Evolutionary conservation across 1,140 invertebrate genomes (phyloP), one percentile per base, ranked within the genome.

Genomic region (Drepana arcuata): DNA sequence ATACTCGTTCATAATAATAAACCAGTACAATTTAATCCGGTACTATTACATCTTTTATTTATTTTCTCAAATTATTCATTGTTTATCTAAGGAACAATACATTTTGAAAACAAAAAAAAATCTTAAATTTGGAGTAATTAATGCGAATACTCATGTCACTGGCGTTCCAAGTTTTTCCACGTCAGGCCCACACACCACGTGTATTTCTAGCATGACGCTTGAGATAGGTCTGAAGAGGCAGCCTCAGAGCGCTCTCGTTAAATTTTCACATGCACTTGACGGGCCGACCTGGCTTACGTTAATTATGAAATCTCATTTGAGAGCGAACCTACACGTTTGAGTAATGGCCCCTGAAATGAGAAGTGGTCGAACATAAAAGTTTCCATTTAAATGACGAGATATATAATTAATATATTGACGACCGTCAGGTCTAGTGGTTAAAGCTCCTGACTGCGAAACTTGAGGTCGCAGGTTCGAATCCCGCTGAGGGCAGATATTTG

Each of bases 251-350:
- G 24, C 57, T 63, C 72, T 78, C 73, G 72, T 81, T 81, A 77
- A 81, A 81, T 75, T 77, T 81, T 81, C 73, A 81, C 74, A 79
- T 81, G 66, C 74, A 73, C 72, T 81, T 81, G 77, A 81, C 73
- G 71, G 58, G 53, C 59, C 61, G 64, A 64, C 68, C 63, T 66
- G 68, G 61, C 68, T 75, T 71, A 69, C 74, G 67, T 81, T 81
- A 81, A 81, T 81, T 81, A 81, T 81, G 71, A 75, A 79, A 79
- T 70, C 72, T 77, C 72, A 77, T 79, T 79, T 77, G 60, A 69
- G 62, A 73, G 60, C 54, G 64, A 69, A 68, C 63, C 66, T 71
- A 57, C 63, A 65, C 65, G 69, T 75, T 73, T 75, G 69, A 78
- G 70, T 78, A 78, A 80, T 80, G 62, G 52, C 54, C 55, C 48